Evolutionary conservation across 1,140 invertebrate species (phyloP).

Genomic region (Drosophila burlai): DNA sequence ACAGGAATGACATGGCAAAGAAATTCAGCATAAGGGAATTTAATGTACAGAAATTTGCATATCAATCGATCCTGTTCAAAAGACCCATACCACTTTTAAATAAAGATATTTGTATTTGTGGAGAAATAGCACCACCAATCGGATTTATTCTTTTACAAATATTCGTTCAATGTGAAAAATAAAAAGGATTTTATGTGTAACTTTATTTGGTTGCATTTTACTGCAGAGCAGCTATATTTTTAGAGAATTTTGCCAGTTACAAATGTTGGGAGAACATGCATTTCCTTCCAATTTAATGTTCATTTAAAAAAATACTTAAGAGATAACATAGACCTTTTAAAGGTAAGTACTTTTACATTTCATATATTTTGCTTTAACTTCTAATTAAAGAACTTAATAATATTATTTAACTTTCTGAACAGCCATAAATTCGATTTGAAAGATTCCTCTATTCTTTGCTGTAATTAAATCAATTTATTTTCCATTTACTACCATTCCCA

Average conservation of each 20-base stretch:
- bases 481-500: background rate
- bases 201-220: background rate
- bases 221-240: background rate
- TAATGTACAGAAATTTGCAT: conserved; percentile 18
- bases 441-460: background rate
- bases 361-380: background rate
- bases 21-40: conserved; percentile 24
- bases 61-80: conserved; percentile 24
- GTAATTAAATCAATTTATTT: conserved; percentile 5
- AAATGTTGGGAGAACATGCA: too few species aligned
- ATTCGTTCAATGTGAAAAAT: background rate
- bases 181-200: background rate
- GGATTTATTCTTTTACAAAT: conserved; percentile 10
- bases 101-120: conserved; percentile 12
- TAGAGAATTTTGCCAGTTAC: background rate
- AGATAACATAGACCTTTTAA: too few species aligned
- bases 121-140: background rate
- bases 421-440: background rate
- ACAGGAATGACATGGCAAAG: conserved; percentile 32
- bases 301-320: background rate
- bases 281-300: too few species aligned
- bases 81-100: conserved; percentile 4
- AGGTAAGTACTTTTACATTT: too few species aligned
- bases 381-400: background rate
- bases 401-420: background rate